These are phyloP conservation scores for Plecotus auritus DNA, from an alignment of 2,113 vertebrate species.

Conservation along the genomic window DNA sequence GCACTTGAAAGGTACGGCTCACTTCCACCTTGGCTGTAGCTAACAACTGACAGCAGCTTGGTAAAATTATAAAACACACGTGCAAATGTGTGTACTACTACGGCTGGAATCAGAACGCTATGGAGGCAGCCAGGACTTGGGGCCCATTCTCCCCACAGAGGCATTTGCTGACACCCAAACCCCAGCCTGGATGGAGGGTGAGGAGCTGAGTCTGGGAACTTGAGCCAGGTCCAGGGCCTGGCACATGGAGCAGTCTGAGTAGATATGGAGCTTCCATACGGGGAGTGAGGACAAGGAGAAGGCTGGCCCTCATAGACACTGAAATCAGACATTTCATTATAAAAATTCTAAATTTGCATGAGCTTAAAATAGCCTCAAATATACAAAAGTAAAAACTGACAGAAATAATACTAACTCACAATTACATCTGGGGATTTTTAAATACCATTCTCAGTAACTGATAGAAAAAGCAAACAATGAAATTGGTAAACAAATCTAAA, in stretches of 20 bases:
- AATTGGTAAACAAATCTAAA: fast-evolving
- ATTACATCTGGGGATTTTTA: neutral
- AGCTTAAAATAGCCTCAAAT: neutral
- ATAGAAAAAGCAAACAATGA: fast-evolving
- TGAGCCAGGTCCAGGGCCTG: fast-evolving
- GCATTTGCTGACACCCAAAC: neutral
- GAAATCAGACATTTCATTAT: too few species aligned
- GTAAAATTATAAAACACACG: fast-evolving
- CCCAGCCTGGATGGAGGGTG: fast-evolving
- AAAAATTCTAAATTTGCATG: neutral
- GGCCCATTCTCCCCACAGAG: fast-evolving
- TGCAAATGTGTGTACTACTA: fast-evolving
- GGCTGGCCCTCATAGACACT: neutral
- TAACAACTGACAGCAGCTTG: fast-evolving
- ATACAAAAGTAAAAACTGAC: neutral
- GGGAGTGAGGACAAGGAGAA: neutral
- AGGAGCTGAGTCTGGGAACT: neutral
- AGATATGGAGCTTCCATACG: fast-evolving
- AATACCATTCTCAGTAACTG: neutral
- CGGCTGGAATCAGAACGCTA: fast-evolving
- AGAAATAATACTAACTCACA: neutral
- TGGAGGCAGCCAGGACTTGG: fast-evolving
- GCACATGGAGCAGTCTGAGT: fast-evolving
- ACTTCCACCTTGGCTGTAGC: neutral
- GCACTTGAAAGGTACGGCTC: neutral